Evolutionary conservation across 2,888 invertebrate species (phyloP).

Genomic region (Nudaria mundana): DNA sequence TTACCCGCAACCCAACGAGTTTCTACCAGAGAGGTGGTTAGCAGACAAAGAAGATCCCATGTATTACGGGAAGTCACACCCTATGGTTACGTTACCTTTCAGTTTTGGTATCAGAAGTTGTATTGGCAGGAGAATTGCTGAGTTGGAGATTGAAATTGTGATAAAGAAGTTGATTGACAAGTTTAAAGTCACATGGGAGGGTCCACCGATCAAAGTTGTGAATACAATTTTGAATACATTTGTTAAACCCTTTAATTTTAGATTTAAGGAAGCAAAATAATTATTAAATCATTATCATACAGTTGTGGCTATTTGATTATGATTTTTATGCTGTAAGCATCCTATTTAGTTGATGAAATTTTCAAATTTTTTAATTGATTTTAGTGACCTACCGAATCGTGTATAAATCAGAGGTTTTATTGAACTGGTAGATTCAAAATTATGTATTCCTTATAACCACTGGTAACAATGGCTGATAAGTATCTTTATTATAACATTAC

Average conservation of each 20-base stretch:
- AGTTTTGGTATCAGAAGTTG: conserved; percentile 86
- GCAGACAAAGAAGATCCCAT: conserved; percentile 68
- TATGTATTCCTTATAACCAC: too few species aligned
- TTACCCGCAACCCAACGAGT: conserved; percentile 80
- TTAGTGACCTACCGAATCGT: too few species aligned
- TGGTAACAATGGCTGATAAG: too few species aligned
- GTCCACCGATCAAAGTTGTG: conserved; percentile 53
- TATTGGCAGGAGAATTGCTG: conserved; percentile 86
- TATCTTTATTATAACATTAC: too few species aligned
- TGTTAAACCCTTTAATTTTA: conserved; percentile 51
- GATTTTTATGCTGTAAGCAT: too few species aligned
- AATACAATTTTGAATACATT: conserved; percentile 46
- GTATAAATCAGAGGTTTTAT: too few species aligned
- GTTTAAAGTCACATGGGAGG: conserved; percentile 59
- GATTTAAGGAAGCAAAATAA: conserved; percentile 37
- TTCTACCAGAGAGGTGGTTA: conserved; percentile 86
- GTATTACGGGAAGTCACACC: conserved; percentile 74
- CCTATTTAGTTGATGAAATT: too few species aligned
- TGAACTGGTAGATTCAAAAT: too few species aligned
- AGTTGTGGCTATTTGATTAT: too few species aligned
- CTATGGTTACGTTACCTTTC: conserved; percentile 84
- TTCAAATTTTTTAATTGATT: too few species aligned
- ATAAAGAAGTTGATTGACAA: conserved; percentile 58
- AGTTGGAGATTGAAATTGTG: conserved; percentile 83
- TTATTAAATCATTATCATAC: too few species aligned